Percentiles rank a stretch among this genome's conserved stretches.
phyloP scores from a whole-genome alignment of 2,797 vertebrate species.

The Huso huso region DNA sequence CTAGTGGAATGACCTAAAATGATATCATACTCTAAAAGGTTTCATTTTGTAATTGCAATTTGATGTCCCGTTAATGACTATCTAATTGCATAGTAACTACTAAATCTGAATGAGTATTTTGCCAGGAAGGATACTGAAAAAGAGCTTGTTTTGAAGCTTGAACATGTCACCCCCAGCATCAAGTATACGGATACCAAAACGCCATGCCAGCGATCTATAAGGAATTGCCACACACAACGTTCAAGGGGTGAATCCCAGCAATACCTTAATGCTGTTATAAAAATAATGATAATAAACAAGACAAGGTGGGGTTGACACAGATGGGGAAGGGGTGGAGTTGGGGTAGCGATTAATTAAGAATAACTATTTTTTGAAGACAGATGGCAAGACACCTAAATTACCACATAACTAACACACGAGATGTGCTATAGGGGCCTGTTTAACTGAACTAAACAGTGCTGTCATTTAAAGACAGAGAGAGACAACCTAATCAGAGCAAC shows the following conservation, averaged over 20 bases:
- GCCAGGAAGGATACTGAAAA: no score
- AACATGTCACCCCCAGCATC: no score
- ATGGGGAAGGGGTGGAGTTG: conserved; percentile 38
- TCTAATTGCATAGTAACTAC: no score
- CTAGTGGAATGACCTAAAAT: no score
- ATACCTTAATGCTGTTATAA: not conserved
- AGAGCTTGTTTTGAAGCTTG: no score
- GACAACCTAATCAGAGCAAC: conserved; percentile 21
- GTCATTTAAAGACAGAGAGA: conserved; percentile 13
- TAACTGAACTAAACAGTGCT: conserved; percentile 25
- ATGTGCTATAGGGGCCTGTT: conserved; percentile 38
- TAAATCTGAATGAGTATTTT: no score
- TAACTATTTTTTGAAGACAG: conserved; percentile 48
- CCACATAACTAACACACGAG: conserved; percentile 38
- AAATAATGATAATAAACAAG: conserved; percentile 1
- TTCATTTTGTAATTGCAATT: no score
- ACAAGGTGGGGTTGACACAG: conserved; percentile 32
- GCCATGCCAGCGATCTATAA: no score
- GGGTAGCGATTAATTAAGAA: conserved; percentile 38
- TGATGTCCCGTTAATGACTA: no score
- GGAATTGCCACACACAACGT: not conserved
- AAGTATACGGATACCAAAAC: no score
- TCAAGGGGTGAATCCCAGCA: not conserved
- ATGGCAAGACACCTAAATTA: conserved; percentile 44
- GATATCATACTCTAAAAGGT: no score